Evolutionary conservation across 1,140 invertebrate species (phyloP).

Genomic region (Ceratitis capitata): DNA sequence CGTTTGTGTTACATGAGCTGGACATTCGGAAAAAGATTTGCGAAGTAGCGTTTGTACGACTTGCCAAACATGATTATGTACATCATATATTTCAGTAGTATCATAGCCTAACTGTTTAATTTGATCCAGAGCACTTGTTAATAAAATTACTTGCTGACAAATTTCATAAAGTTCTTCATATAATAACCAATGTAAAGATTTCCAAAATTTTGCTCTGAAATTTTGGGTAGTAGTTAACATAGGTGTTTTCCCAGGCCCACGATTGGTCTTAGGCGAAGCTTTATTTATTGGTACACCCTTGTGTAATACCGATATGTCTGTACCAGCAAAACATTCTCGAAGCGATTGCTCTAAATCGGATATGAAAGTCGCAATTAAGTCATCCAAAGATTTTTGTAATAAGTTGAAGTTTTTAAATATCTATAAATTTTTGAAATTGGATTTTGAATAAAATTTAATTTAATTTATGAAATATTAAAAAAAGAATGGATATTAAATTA

Average conservation of each 20-base stretch:
- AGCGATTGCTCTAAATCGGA: conserved; percentile 61
- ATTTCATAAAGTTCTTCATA: conserved; percentile 76
- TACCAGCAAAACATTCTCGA: conserved; percentile 64
- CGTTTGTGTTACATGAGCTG: conserved; percentile 65
- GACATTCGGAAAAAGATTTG: conserved; percentile 56
- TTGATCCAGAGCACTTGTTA: conserved; percentile 59
- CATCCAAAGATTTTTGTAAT: conserved; percentile 58
- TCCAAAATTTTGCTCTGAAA: conserved; percentile 80
- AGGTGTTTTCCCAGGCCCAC: conserved; percentile 75
- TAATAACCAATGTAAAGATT: conserved; percentile 80
- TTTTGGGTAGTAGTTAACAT: conserved; percentile 76
- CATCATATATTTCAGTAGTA: conserved; percentile 51
- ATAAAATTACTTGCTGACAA: conserved; percentile 73
- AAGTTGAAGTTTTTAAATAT: conserved; percentile 64
- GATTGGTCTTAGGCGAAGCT: conserved; percentile 45
- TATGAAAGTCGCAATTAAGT: conserved; percentile 59
- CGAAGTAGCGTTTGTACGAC: conserved; percentile 53
- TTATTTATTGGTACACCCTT: conserved; percentile 44
- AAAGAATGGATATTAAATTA: neutral
- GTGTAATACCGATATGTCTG: conserved; percentile 59
- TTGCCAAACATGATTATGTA: conserved; percentile 58
- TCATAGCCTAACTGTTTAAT: conserved; percentile 58
- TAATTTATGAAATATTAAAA: neutral
- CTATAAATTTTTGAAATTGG: conserved; percentile 43
- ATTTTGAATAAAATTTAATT: neutral